A percentile compares a stretch with the other conserved stretches of the same genome.
phyloP scores from a whole-genome alignment of 2,797 vertebrate species.

The Hemitrygon akajei region DNA sequence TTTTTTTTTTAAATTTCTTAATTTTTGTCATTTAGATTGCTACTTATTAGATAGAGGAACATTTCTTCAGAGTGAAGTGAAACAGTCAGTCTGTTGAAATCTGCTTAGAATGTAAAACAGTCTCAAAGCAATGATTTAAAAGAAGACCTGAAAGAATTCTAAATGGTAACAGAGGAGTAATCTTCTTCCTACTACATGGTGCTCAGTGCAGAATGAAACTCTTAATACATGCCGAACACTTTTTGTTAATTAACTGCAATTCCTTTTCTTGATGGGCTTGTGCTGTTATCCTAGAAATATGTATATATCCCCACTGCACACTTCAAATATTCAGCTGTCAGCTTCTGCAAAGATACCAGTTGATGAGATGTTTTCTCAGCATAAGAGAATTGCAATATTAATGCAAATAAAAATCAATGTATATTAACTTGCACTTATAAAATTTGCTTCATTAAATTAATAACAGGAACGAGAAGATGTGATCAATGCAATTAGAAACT shows the following conservation, averaged over 20 bases:
- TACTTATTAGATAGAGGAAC: neutral
- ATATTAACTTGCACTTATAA: neutral
- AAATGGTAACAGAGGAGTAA: too few species aligned
- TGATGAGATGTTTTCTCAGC: neutral
- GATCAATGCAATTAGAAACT: neutral
- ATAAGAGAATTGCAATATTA: neutral
- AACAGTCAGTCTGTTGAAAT: neutral
- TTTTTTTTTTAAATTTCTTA: neutral
- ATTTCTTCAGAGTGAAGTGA: neutral
- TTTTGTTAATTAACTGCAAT: slow-evolving; percentile 3
- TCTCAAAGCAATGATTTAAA: neutral
- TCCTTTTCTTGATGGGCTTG: neutral
- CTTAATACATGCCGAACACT: neutral
- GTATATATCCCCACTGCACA: neutral
- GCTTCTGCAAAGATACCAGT: neutral
- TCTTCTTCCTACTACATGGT: neutral
- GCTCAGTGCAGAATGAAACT: neutral
- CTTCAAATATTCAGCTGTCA: neutral
- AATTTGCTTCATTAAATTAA: neutral
- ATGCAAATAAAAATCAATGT: neutral
- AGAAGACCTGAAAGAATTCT: neutral
- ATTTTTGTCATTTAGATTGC: neutral
- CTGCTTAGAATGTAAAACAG: neutral
- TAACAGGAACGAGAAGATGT: neutral
- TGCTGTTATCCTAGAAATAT: neutral